A percentile compares a stretch with the other conserved stretches of the same genome.
Evolutionary conservation across 2,797 vertebrate genomes (phyloP).

Genomic region (Apodemus agrarius): DNA sequence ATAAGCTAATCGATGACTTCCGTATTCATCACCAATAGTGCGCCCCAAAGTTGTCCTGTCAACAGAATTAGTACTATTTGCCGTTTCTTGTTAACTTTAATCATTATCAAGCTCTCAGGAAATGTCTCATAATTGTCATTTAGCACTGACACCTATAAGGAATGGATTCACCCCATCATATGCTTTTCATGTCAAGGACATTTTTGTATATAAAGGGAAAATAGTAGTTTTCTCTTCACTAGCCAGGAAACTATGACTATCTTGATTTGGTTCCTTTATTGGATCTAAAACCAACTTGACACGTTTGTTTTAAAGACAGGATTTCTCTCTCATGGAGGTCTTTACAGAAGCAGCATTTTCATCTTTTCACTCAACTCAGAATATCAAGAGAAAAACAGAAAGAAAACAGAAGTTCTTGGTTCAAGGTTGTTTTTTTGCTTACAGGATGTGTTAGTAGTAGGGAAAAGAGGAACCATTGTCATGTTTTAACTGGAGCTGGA

Average conservation of each 20-base stretch:
- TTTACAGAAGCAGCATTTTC: slow-evolving; percentile 15
- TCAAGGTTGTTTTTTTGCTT: neutral
- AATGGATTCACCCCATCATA: neutral
- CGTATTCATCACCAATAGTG: neutral
- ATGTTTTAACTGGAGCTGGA: neutral
- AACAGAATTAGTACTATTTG: neutral
- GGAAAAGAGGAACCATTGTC: neutral
- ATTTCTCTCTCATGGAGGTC: neutral
- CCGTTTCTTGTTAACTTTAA: neutral
- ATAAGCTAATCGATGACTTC: neutral
- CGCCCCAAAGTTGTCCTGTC: neutral
- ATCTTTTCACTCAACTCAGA: neutral
- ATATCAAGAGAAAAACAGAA: neutral
- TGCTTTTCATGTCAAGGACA: neutral
- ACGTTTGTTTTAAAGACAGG: slow-evolving; percentile 39
- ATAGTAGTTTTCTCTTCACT: neutral
- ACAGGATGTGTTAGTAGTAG: neutral
- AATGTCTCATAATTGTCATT: slow-evolving; percentile 12
- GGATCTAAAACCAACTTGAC: neutral
- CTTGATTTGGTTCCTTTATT: slow-evolving; percentile 38
- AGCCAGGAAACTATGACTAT: neutral
- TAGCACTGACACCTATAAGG: neutral
- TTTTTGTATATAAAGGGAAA: slow-evolving; percentile 17
- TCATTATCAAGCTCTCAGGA: slow-evolving; percentile 19
- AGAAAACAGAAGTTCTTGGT: neutral